phyloP scores from a whole-genome alignment of 2,113 vertebrate genomes.

The Dermatemys mawii region DNA sequence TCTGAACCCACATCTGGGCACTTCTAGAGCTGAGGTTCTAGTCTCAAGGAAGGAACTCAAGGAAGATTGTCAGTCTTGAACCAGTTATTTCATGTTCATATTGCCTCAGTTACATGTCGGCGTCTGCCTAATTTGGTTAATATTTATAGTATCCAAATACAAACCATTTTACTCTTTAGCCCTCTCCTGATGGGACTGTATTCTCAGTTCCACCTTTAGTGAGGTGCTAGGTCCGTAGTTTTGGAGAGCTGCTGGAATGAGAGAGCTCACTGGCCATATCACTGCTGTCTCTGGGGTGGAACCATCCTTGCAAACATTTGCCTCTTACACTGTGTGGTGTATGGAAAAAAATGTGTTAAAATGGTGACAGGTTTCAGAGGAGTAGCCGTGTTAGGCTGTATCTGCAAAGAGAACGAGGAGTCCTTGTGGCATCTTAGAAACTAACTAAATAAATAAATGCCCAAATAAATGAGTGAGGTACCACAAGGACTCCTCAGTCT shows the following conservation, averaged over 20 bases:
- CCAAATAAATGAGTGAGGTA: no score
- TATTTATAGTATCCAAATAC: neutral
- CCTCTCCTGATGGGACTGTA: no score
- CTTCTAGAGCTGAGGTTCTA: neutral
- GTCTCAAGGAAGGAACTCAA: neutral
- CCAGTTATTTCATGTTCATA: rapidly evolving
- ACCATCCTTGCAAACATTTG: neutral
- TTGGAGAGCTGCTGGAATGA: neutral
- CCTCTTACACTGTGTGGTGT: neutral
- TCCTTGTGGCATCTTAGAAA: no score
- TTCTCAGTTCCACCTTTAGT: neutral
- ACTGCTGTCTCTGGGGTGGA: neutral
- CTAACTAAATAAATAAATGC: no score
- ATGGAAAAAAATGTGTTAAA: neutral
- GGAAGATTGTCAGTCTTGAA: neutral
- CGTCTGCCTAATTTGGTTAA: neutral
- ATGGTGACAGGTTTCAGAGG: no score
- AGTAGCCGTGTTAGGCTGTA: no score
- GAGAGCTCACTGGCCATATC: neutral
- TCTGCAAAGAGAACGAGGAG: no score
- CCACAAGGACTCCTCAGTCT: no score
- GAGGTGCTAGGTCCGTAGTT: no score
- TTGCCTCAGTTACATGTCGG: neutral
- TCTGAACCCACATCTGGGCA: rapidly evolving
- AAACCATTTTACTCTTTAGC: neutral